Evolutionary conservation across 1,140 invertebrate genomes (phyloP), one percentile per base, ranked within the genome.

Genomic region (Penaeus vannamei): DNA sequence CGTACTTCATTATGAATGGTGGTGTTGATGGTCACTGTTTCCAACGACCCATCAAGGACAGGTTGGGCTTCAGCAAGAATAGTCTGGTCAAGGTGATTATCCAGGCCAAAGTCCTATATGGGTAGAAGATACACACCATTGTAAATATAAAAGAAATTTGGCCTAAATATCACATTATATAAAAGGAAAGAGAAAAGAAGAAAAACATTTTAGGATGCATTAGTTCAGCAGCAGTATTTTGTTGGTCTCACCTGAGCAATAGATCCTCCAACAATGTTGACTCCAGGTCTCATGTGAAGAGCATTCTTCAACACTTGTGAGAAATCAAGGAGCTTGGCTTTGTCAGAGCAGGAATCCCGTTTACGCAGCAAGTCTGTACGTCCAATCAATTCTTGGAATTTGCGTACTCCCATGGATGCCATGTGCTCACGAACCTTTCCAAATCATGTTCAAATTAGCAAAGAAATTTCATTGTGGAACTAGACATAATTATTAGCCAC

Each of bases 331-430:
- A 96, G 94, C 87, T 95, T 95, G 2, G 98, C 97, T 94, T 99
- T 99, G 20, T 94, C 94, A 92, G 96, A 94, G 1, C 93, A 93
- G 84, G 94, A 94, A 86, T 94, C 92, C 32, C 92, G 92, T 62
- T 95, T 94, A 93, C 95, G 96, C 2, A 99, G 93, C 2, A 98
- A 93, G 93, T 99, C 98, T 4, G 98, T 98, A 23, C 98, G 95
- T 10, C 99, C 99, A 91, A 99, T 96, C 26, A 99, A 93, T 92
- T 99, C 98, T 94, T 98, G 96, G 94, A 99, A 97, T 90, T 95
- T 96, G 5, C 96, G 94, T 59, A 99, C 95, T 29, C 99, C 99
- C 86, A 99, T 93, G 82, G 95, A 96, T 2, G 98, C 97, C 97
- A 99, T 98, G 87, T 96, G 95, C 60, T 94, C 93, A 90, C 98